These are phyloP conservation scores for Hesperia comma DNA, from an alignment of 2,888 invertebrate species.

Conservation along the genomic window DNA sequence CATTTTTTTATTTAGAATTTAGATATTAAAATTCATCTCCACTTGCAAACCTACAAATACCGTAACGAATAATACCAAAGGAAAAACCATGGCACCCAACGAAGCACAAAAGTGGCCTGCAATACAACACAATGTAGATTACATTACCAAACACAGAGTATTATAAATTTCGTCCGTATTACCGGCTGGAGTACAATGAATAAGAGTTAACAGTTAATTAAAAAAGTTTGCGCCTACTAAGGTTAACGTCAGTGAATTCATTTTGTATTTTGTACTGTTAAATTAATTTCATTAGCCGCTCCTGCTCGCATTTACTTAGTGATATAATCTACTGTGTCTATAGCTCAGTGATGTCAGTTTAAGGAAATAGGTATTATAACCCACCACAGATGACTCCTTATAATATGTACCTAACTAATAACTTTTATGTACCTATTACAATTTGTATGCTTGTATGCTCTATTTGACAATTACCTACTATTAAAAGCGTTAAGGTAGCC, in stretches of 20 bases:
- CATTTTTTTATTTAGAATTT: too few species aligned
- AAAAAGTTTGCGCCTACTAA: slow-evolving; percentile 24
- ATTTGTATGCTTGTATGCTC: too few species aligned
- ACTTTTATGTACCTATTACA: too few species aligned
- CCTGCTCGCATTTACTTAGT: background rate
- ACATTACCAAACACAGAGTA: background rate
- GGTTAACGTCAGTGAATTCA: slow-evolving; percentile 10
- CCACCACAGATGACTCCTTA: too few species aligned
- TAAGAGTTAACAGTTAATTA: slow-evolving; percentile 27
- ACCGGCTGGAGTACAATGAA: slow-evolving; percentile 19
- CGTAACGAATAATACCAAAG: too few species aligned
- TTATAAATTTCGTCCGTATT: slow-evolving; percentile 5
- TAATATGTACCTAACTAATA: too few species aligned
- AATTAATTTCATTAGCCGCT: slow-evolving; percentile 12
- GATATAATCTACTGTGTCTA: too few species aligned
- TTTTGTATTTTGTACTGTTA: slow-evolving; percentile 12
- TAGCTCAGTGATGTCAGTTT: background rate
- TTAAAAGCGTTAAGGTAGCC: too few species aligned
- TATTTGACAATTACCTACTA: too few species aligned
- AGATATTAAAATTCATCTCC: too few species aligned
- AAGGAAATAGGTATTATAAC: too few species aligned
- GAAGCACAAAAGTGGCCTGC: background rate
- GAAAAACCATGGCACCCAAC: background rate
- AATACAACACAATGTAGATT: background rate
- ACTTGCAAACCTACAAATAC: too few species aligned